Evolutionary conservation across 2,113 vertebrate genomes (phyloP), one percentile per base, ranked within the genome.

Genomic region (Picathartes gymnocephalus): DNA sequence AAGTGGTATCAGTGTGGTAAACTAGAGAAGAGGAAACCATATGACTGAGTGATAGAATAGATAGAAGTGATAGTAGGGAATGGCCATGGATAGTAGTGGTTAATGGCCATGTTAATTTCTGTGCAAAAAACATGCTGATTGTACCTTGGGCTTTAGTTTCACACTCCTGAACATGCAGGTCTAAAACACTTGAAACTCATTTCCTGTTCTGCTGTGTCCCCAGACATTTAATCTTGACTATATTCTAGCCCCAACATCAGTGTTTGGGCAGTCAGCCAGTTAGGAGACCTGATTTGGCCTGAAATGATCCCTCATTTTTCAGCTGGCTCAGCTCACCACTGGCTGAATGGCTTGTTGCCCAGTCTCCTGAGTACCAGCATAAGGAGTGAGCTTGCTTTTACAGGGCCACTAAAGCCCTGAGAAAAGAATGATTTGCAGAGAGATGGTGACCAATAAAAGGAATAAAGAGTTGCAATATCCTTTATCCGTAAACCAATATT

Each of bases 301-400:
- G 83, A 78, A 93, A 78, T 58, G 74, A 85, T 95, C 7, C 20
- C 61, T 91, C 50, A 72, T 90, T 79, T 87, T 91, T 93, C 48
- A 82, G 44, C 85, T 94, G 92, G 47, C 70, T 96, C 80, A 71
- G 60, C 77, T 89, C 44, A 65, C 42, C 18, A 4, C 53, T 74
- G 61, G 13, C 74, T 76, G 66, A 39, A 84, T 92, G 81, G 56
- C 81, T 89, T 47, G 37, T 40, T 94, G 61, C 71, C 90, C 25
- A 1, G 18, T 69, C n/a, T 79, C 33, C 53, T 53, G 53, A 53
- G 64, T 51, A 68, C 48, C 3, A 9, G 27, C 33, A 35, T 78
- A 58, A 86, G 42, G 37, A 80, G 35, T 37, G 54, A 76, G 42
- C 35, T 87, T 81, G 18, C 25, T 78, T 95, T 74, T 73, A 33